phyloP scores from a whole-genome alignment of 2,797 vertebrate species.

The Heteromormyrus szaboi region DNA sequence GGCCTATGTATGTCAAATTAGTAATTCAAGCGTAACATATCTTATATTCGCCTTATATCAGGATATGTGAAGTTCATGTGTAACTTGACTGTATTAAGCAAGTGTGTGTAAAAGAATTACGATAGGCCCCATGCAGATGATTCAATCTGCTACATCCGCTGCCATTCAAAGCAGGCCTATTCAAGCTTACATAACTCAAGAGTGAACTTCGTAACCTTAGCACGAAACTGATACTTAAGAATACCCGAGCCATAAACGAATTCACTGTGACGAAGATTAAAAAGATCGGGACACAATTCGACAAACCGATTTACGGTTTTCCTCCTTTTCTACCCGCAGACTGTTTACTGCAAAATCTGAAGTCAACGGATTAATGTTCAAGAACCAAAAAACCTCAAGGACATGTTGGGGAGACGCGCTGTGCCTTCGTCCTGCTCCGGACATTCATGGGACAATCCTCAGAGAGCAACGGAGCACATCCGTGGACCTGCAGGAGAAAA shows the following conservation, averaged over 20 bases:
- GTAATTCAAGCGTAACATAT: not conserved
- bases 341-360: constrained; percentile 63
- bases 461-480: not conserved
- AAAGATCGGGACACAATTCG: not conserved
- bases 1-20: not conserved
- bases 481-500: not conserved
- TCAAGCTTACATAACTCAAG: not conserved
- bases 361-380: constrained; percentile 59
- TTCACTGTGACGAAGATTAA: not conserved
- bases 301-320: not conserved
- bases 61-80: not conserved
- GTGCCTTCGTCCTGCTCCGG: constrained; percentile 44
- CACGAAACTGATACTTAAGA: not conserved
- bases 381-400: constrained; percentile 63
- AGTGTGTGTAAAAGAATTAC: not conserved
- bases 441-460: constrained; percentile 5
- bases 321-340: constrained; percentile 43
- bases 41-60: not conserved
- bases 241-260: not conserved
- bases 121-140: not conserved
- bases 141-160: not conserved
- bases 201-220: not conserved
- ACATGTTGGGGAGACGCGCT: constrained; percentile 46
- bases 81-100: not conserved
- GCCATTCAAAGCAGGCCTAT: not conserved